Conservation (phyloP, 2,113 vertebrate genomes). For the Pandion haliaetus region DNA sequence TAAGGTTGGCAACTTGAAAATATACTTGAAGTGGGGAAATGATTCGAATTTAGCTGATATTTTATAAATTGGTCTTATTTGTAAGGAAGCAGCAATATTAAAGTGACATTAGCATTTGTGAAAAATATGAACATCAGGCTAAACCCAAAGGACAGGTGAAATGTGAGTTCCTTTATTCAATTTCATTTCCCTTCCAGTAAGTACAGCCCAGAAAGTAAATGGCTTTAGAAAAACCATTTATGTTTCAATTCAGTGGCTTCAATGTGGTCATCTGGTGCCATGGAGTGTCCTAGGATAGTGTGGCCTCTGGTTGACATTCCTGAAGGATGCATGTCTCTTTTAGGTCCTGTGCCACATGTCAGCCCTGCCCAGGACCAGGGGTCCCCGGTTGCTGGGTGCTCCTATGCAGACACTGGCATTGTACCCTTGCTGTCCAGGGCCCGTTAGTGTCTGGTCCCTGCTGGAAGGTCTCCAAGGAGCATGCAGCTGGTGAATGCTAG, state of each 20-base stretch:
- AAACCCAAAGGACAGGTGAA: not conserved
- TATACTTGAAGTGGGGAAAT: not conserved
- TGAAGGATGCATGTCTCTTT: rapidly evolving
- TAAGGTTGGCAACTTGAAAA: not conserved
- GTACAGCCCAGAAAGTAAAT: not conserved
- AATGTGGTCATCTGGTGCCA: not conserved
- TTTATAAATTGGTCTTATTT: not conserved
- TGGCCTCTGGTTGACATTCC: not conserved
- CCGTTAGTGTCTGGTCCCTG: not conserved
- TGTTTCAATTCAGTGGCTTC: not conserved
- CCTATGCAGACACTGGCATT: not conserved
- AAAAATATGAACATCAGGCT: not conserved
- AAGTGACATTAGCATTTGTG: not conserved
- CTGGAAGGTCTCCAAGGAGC: not conserved
- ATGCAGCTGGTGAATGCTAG: not conserved
- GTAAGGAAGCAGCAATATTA: not conserved
- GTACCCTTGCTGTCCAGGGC: not conserved
- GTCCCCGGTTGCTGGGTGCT: not conserved
- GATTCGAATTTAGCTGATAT: not conserved
- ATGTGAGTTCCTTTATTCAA: not conserved
- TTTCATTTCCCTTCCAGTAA: not conserved
- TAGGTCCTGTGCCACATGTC: not conserved
- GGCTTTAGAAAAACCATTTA: not conserved
- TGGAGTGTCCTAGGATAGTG: not conserved
- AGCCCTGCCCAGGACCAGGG: not conserved